phyloP scores from a whole-genome alignment of 2,113 vertebrate genomes.

The Lichenostomus cassidix region DNA sequence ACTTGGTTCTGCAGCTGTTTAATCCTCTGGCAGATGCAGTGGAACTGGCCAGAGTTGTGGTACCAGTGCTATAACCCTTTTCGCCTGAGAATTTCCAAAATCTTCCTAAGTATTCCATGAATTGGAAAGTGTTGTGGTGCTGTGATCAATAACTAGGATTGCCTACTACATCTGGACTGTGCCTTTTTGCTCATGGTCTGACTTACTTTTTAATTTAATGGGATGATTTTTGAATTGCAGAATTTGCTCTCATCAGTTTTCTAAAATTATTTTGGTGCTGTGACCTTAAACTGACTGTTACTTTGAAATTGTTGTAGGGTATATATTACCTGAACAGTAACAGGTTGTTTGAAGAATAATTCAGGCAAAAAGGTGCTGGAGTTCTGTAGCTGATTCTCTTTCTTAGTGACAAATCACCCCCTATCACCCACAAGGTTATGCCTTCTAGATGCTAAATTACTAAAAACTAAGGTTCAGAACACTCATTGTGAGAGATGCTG shows the following conservation, averaged over 20 bases:
- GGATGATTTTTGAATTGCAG: background rate
- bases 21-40: background rate
- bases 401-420: background rate
- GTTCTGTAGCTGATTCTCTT: fast-evolving
- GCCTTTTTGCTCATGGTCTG: background rate
- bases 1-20: background rate
- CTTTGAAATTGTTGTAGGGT: background rate
- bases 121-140: background rate
- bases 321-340: background rate
- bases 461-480: background rate
- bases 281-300: background rate
- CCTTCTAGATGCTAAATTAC: background rate
- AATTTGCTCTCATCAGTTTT: background rate
- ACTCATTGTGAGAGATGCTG: background rate
- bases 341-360: background rate
- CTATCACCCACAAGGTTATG: background rate
- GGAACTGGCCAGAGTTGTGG: background rate
- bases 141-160: background rate
- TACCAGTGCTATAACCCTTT: background rate
- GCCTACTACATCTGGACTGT: background rate
- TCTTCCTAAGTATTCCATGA: background rate
- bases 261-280: background rate
- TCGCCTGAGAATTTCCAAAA: background rate
- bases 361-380: background rate
- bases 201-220: background rate